Evolutionary conservation across 1,140 invertebrate genomes (phyloP).

Genomic region (Hirudo medicinalis): DNA sequence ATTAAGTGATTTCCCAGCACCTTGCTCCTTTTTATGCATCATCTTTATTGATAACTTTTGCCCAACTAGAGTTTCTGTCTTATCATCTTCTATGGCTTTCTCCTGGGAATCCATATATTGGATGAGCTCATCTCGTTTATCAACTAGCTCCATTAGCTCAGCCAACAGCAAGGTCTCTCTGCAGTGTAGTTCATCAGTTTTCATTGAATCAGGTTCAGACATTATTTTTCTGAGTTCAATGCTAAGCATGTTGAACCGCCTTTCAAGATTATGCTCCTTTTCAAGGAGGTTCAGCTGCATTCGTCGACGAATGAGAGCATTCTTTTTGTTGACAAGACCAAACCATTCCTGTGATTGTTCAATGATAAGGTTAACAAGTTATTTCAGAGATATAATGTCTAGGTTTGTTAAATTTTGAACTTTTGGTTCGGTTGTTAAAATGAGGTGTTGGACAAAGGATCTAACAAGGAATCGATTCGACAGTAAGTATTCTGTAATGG

Average conservation of each 20-base stretch:
- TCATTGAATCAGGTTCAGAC: constrained; percentile 81
- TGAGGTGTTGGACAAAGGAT: too few species aligned
- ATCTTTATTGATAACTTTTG: constrained; percentile 12
- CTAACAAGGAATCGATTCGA: too few species aligned
- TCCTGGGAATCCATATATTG: constrained; percentile 88
- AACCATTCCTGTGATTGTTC: constrained; percentile 70
- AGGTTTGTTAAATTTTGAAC: too few species aligned
- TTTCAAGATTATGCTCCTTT: constrained; percentile 81
- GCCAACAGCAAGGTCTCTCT: constrained; percentile 66
- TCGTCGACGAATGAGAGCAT: constrained; percentile 76
- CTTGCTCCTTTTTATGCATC: not conserved
- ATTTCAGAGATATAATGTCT: too few species aligned
- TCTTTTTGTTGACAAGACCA: constrained; percentile 83
- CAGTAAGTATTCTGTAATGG: too few species aligned
- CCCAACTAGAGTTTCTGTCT: not conserved
- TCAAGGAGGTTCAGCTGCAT: constrained; percentile 80
- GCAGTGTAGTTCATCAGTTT: constrained; percentile 75
- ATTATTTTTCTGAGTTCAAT: constrained; percentile 71
- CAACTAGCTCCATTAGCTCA: constrained; percentile 80
- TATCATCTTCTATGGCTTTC: constrained; percentile 50
- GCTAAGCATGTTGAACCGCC: constrained; percentile 71
- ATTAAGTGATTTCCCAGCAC: not conserved
- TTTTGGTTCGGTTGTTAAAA: too few species aligned
- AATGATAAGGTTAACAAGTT: too few species aligned
- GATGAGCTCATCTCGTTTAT: constrained; percentile 84